Evolutionary conservation across 2,797 vertebrate species (phyloP).

Genomic region (Discoglossus pictus): DNA sequence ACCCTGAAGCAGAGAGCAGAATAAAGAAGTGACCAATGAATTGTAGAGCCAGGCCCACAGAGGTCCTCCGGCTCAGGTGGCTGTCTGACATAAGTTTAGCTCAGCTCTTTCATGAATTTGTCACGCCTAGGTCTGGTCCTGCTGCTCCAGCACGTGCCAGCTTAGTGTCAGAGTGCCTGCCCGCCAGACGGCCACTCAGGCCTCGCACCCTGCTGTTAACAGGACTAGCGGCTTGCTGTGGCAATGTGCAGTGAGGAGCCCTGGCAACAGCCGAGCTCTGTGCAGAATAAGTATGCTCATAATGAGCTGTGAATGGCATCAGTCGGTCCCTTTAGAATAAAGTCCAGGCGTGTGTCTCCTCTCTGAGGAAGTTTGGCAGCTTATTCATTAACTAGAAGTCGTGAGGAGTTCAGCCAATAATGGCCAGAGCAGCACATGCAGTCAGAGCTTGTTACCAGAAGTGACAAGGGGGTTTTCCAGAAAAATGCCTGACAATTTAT

Average conservation of each 20-base stretch:
- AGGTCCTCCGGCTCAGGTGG: constrained; percentile 89
- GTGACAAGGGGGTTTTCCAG: constrained; percentile 14
- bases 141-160: constrained; percentile 95
- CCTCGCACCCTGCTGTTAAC: constrained; percentile 76
- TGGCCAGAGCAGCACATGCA: constrained; percentile 54
- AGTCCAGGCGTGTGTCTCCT: constrained; percentile 64
- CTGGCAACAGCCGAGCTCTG: constrained; percentile 73
- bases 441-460: constrained; percentile 48
- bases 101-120: constrained; percentile 90
- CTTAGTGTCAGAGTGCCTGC: constrained; percentile 73
- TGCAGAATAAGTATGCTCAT: constrained; percentile 74
- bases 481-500: no score
- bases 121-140: constrained; percentile 86
- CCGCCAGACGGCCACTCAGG: constrained; percentile 81
- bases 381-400: constrained; percentile 77
- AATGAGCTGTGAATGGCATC: constrained; percentile 82
- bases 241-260: constrained; percentile 65
- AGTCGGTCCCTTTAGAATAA: constrained; percentile 71
- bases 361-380: constrained; percentile 72
- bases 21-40: constrained; percentile 61
- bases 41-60: constrained; percentile 58
- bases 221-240: constrained; percentile 77
- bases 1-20: constrained; percentile 56
- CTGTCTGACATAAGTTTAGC: constrained; percentile 80
- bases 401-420: constrained; percentile 71